Evolutionary conservation across 2,113 vertebrate species (phyloP).

Genomic region (Pao palembangensis): DNA sequence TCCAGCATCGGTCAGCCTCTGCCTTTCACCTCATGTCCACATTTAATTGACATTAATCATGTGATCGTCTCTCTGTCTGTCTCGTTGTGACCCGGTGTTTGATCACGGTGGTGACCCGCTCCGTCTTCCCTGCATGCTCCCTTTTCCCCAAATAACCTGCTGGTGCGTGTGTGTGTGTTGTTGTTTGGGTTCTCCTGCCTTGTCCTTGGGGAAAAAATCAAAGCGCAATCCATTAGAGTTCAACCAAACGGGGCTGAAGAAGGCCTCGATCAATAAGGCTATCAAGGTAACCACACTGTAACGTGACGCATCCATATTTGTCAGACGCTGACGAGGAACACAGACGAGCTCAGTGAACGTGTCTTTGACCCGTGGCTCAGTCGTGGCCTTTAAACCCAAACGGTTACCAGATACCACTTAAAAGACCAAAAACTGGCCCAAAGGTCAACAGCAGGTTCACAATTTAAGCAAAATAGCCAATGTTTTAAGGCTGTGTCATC

Average conservation of each 20-base stretch:
- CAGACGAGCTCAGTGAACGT: background rate
- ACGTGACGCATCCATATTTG: conserved; percentile 18
- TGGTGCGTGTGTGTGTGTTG: conserved; percentile 34
- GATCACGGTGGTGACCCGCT: conserved; percentile 7
- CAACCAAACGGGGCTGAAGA: conserved; percentile 90
- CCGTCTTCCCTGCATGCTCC: conserved; percentile 43
- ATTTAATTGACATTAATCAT: conserved; percentile 48
- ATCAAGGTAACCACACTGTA: conserved; percentile 85
- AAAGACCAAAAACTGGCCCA: too few species aligned
- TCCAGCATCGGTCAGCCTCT: conserved; percentile 10
- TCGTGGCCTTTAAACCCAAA: too few species aligned
- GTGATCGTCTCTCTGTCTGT: conserved; percentile 53
- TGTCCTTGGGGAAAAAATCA: conserved; percentile 66
- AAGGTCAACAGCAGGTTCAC: too few species aligned
- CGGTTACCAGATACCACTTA: too few species aligned
- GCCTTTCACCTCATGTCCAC: conserved; percentile 15
- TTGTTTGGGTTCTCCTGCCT: conserved; percentile 82
- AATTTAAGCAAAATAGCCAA: too few species aligned
- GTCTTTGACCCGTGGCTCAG: background rate
- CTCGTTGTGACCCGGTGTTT: conserved; percentile 24
- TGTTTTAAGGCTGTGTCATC: too few species aligned
- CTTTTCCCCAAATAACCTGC: conserved; percentile 51
- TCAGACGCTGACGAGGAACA: background rate
- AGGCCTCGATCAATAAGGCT: conserved; percentile 87
- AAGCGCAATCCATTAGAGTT: conserved; percentile 97